phyloP scores from a whole-genome alignment of 2,113 vertebrate genomes.

The Chloebia gouldiae region DNA sequence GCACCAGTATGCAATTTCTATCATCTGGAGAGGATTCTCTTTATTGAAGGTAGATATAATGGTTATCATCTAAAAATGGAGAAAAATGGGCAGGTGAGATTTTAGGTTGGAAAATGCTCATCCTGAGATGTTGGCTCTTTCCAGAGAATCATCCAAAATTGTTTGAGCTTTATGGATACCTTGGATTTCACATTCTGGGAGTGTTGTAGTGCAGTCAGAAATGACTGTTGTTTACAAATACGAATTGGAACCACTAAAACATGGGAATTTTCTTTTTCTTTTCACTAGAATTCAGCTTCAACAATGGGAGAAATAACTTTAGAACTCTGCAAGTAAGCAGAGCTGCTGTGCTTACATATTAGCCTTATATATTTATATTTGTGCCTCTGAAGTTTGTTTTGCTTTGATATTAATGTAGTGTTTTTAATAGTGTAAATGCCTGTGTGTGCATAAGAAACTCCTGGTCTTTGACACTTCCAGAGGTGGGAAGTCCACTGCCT shows the following conservation, averaged over 20 bases:
- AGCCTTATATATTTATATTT: not conserved
- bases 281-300: not conserved
- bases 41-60: not conserved
- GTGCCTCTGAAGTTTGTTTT: not conserved
- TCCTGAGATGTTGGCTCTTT: not conserved
- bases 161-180: not conserved
- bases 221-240: not conserved
- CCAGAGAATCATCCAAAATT: not conserved
- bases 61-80: not conserved
- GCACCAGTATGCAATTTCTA: not conserved
- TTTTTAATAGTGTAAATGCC: not conserved
- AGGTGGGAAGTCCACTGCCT: not conserved
- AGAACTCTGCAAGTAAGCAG: not conserved
- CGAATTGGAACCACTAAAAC: not conserved
- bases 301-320: not conserved
- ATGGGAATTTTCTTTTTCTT: not conserved
- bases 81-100: not conserved
- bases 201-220: not conserved
- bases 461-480: not conserved
- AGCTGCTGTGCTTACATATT: not conserved
- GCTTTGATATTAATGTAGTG: not conserved
- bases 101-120: not conserved
- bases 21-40: not conserved
- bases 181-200: not conserved
- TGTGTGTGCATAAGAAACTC: not conserved